Conservation (phyloP, 2,113 vertebrate genomes). For the Eurypyga helias region DNA sequence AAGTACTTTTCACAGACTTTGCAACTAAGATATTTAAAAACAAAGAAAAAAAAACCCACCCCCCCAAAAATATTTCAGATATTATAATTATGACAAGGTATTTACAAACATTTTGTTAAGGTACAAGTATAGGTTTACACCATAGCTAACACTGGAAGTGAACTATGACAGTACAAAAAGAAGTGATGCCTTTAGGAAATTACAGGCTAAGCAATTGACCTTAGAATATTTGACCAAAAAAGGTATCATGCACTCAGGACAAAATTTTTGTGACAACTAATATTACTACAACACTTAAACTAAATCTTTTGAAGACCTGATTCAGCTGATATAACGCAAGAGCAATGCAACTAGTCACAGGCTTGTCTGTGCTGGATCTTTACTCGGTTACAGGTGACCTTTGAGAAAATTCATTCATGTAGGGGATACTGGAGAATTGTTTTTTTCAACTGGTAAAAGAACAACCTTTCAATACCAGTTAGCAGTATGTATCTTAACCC, state of each 20-base stretch:
- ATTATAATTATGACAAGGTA: background rate
- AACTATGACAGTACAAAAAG: background rate
- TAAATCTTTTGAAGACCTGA: background rate
- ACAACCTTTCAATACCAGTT: background rate
- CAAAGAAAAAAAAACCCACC: fast-evolving
- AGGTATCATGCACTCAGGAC: background rate
- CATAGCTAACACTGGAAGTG: background rate
- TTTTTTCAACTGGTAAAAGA: background rate
- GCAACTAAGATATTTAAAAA: background rate
- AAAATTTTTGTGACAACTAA: background rate
- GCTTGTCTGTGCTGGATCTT: background rate
- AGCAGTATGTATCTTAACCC: background rate
- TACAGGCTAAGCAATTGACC: background rate
- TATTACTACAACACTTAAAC: background rate
- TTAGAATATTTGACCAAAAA: background rate
- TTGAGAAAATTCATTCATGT: background rate
- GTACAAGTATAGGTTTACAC: background rate
- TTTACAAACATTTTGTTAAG: background rate
- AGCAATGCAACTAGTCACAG: background rate
- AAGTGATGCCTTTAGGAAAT: background rate
- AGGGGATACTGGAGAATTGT: background rate
- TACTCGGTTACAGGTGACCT: background rate
- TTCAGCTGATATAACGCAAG: background rate
- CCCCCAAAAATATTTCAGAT: background rate
- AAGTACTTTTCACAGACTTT: background rate